Conservation (phyloP, 1,140 invertebrate genomes). For the Oryctes rhinoceros region DNA sequence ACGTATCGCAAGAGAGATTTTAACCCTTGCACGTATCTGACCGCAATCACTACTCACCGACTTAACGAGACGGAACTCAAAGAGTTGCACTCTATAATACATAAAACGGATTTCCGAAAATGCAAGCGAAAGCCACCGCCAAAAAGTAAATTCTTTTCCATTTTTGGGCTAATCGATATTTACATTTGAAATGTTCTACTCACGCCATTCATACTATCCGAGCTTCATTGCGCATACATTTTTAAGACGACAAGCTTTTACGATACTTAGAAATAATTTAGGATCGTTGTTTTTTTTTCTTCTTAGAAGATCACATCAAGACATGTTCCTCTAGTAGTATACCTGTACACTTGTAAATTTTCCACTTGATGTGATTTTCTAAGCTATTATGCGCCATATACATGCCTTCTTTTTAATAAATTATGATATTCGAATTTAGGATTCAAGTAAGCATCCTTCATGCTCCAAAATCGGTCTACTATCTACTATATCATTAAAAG, state of each 20-base stretch:
- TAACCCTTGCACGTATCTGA: constrained; percentile 61
- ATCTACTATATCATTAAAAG: too few relatives aligned
- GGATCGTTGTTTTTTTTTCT: background rate
- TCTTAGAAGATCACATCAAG: background rate
- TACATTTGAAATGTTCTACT: background rate
- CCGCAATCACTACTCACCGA: constrained; percentile 47
- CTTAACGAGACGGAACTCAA: constrained; percentile 46
- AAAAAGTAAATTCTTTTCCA: constrained; percentile 39
- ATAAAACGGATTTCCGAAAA: constrained; percentile 26
- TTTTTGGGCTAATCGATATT: constrained; percentile 33
- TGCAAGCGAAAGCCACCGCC: constrained; percentile 15
- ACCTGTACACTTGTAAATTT: too few relatives aligned
- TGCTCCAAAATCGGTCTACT: too few relatives aligned
- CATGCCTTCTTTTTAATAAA: constrained; percentile 4
- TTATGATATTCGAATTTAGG: constrained; percentile 23
- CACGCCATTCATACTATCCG: constrained; percentile 10
- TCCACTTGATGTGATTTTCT: constrained; percentile 12
- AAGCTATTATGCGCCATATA: constrained; percentile 1
- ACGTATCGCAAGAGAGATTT: constrained; percentile 66
- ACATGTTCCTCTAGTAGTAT: too few relatives aligned
- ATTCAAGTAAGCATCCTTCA: too few relatives aligned
- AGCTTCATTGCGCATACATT: constrained; percentile 21
- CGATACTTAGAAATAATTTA: constrained; percentile 5
- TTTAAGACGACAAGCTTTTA: constrained; percentile 5
- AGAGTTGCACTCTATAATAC: constrained; percentile 23